phyloP scores from a whole-genome alignment of 2,113 vertebrate genomes.

The Accipiter cooperii region DNA sequence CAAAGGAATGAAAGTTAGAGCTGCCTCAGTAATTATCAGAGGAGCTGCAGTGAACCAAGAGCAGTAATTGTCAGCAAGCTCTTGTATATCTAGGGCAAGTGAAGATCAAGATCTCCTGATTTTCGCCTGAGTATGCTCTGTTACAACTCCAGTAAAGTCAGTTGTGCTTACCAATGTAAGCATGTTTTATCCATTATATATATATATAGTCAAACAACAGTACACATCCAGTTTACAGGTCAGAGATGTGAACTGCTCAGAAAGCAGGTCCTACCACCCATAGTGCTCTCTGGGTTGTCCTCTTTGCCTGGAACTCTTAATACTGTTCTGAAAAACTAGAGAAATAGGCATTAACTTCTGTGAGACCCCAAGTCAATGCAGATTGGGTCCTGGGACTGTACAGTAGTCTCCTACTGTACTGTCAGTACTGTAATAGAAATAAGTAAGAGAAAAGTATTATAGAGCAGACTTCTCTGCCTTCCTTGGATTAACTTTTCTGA shows the following conservation, averaged over 20 bases:
- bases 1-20: background rate
- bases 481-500: background rate
- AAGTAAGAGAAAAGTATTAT: background rate
- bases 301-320: background rate
- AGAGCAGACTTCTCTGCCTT: background rate
- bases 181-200: background rate
- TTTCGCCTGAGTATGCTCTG: background rate
- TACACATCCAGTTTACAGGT: accelerated
- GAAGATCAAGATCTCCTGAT: background rate
- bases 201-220: background rate
- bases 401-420: background rate
- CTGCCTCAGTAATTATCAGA: background rate
- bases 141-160: background rate
- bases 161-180: background rate
- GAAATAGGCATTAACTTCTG: background rate
- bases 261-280: background rate
- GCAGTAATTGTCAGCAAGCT: background rate
- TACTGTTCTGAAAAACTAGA: background rate
- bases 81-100: background rate
- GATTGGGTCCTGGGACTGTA: background rate
- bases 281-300: background rate
- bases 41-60: background rate
- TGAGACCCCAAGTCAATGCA: background rate
- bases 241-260: background rate
- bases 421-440: background rate